Percentiles rank a stretch among this genome's conserved stretches.
Evolutionary conservation across 2,113 vertebrate genomes (phyloP).

Genomic region (Malurus cyaneus): DNA sequence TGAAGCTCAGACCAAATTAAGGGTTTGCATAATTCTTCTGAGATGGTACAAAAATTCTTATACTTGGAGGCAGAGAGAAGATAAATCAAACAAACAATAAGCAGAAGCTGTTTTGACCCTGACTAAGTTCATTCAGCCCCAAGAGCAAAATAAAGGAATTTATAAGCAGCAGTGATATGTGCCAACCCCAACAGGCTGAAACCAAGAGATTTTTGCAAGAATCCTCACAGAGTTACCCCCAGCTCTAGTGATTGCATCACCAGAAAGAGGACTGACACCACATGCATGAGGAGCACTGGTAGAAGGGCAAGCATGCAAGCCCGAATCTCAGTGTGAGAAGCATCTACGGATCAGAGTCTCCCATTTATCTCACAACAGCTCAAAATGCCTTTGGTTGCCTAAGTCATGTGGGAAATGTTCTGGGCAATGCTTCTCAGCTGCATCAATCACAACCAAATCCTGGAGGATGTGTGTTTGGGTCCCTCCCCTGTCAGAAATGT

Average conservation of each 20-base stretch:
- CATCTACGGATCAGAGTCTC: neutral
- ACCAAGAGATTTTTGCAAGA: slow-evolving; percentile 24
- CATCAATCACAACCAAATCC: slow-evolving; percentile 33
- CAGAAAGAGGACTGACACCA: neutral
- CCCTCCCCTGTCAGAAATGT: slow-evolving; percentile 4
- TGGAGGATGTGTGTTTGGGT: neutral
- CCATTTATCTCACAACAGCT: neutral
- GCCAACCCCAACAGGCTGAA: neutral
- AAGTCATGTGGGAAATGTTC: slow-evolving; percentile 43
- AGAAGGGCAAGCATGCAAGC: neutral
- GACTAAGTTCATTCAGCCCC: neutral
- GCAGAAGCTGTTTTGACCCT: slow-evolving; percentile 25
- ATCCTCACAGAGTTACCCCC: neutral
- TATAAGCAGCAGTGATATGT: neutral
- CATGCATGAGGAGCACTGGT: neutral
- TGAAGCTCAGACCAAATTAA: neutral
- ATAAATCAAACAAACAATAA: slow-evolving; percentile 31
- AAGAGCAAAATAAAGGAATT: slow-evolving; percentile 30
- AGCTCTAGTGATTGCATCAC: slow-evolving; percentile 10
- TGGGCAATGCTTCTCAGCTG: slow-evolving; percentile 30
- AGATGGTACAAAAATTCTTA: neutral
- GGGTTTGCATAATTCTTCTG: neutral
- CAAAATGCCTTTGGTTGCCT: slow-evolving; percentile 32
- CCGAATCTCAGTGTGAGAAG: slow-evolving; percentile 25
- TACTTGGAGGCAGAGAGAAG: neutral